Evolutionary conservation across 2,888 invertebrate genomes (phyloP).

Genomic region (Marasmarcha lunaedactyla): DNA sequence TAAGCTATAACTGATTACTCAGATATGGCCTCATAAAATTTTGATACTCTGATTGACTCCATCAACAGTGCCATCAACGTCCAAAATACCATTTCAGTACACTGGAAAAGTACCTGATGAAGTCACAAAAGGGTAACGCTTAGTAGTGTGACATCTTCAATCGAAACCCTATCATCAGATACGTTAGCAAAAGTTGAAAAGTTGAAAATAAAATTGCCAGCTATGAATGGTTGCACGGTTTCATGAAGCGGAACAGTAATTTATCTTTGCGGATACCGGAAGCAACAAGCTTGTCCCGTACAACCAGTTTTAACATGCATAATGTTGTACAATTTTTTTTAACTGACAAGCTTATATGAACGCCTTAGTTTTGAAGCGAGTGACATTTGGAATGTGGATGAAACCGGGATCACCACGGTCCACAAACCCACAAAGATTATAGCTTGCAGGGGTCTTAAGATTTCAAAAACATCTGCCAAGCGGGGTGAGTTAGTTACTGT

Average conservation of each 20-base stretch:
- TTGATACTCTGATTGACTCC: too few relatives aligned
- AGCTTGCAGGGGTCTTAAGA: slow-evolving; percentile 25
- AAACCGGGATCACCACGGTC: not conserved
- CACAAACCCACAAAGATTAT: slow-evolving; percentile 24
- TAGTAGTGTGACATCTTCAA: too few relatives aligned
- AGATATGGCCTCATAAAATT: too few relatives aligned
- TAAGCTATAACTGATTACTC: too few relatives aligned
- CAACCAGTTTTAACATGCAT: slow-evolving; percentile 10
- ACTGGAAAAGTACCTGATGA: too few relatives aligned
- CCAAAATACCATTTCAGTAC: too few relatives aligned
- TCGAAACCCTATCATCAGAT: too few relatives aligned
- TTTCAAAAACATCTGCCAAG: slow-evolving; percentile 33
- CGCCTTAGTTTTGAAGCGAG: slow-evolving; percentile 9
- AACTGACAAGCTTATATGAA: slow-evolving; percentile 10
- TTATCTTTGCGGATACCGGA: not conserved
- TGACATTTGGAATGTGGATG: slow-evolving; percentile 5
- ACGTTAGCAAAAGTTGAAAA: too few relatives aligned
- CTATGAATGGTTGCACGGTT: slow-evolving; percentile 4
- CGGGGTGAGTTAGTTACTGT: slow-evolving; percentile 27
- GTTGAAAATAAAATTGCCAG: slow-evolving; percentile 2
- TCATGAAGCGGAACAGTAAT: not conserved
- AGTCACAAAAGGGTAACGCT: too few relatives aligned
- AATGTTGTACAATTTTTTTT: slow-evolving; percentile 11
- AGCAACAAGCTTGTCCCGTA: slow-evolving; percentile 3
- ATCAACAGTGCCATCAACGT: too few relatives aligned